Evolutionary conservation across 1,140 invertebrate species (phyloP).

Genomic region (Ostrea edulis): DNA sequence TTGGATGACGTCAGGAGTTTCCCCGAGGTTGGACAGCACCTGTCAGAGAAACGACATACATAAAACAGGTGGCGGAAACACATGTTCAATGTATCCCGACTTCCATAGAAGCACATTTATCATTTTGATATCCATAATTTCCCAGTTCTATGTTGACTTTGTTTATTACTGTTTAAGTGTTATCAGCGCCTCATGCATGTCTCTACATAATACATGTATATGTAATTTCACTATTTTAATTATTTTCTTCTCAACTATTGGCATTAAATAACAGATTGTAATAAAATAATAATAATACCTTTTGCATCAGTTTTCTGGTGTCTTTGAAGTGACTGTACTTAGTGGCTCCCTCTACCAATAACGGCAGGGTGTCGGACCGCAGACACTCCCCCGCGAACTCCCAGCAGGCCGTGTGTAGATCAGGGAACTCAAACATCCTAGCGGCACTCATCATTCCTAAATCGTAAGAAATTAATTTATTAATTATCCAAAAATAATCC

Average conservation of each 20-base stretch:
- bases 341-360: slow-evolving; percentile 42
- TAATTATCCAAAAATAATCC: no score
- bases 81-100: no score
- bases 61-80: not conserved
- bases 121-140: no score
- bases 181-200: no score
- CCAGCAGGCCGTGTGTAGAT: slow-evolving; percentile 53
- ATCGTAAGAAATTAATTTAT: not conserved
- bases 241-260: no score
- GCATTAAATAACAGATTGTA: no score
- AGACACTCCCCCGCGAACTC: slow-evolving; percentile 51
- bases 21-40: slow-evolving; percentile 9
- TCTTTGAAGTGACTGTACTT: slow-evolving; percentile 36
- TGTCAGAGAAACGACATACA: slow-evolving; percentile 7
- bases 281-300: not conserved
- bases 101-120: no score
- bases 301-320: slow-evolving; percentile 44
- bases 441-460: slow-evolving; percentile 51
- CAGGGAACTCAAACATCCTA: slow-evolving; percentile 42
- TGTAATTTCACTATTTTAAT: no score
- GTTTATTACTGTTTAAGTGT: no score
- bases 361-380: slow-evolving; percentile 34
- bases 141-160: no score
- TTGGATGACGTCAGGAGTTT: slow-evolving; percentile 43
- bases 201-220: no score